These are phyloP conservation scores for Coelopa frigida DNA, from an alignment of 1,140 invertebrate genomes.

Conservation along the genomic window DNA sequence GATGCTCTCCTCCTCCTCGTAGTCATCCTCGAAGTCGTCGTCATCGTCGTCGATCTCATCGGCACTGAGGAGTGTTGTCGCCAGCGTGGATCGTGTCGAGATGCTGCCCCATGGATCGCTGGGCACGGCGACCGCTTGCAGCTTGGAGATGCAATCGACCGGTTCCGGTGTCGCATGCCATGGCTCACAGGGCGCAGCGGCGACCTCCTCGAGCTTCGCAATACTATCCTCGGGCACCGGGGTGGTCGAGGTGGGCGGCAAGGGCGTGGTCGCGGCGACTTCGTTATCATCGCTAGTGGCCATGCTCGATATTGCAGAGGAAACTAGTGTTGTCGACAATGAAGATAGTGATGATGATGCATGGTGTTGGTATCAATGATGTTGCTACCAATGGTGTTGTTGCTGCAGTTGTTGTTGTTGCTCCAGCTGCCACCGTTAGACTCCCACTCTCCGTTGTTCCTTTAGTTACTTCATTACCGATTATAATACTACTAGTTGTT, in stretches of 20 bases:
- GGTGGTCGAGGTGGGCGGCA: slow-evolving; percentile 33
- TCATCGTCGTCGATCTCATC: slow-evolving; percentile 49
- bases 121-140: slow-evolving; percentile 50
- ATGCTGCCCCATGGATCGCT: slow-evolving; percentile 47
- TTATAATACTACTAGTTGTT: slow-evolving; percentile 28
- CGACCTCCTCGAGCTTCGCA: slow-evolving; percentile 44
- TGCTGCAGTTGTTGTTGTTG: not conserved
- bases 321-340: slow-evolving; percentile 15
- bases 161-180: slow-evolving; percentile 29
- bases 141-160: slow-evolving; percentile 42
- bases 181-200: slow-evolving; percentile 33
- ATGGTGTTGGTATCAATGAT: too few relatives aligned
- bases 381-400: slow-evolving; percentile 4
- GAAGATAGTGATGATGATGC: not conserved
- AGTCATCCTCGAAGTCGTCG: slow-evolving; percentile 52
- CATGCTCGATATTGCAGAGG: slow-evolving; percentile 8
- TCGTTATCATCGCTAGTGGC: too few relatives aligned
- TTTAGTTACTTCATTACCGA: slow-evolving; percentile 42
- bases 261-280: slow-evolving; percentile 23
- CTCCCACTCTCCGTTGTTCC: not conserved
- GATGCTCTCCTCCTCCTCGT: slow-evolving; percentile 46
- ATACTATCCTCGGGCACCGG: slow-evolving; percentile 48
- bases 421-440: not conserved
- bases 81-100: slow-evolving; percentile 45
- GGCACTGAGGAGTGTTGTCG: slow-evolving; percentile 46